These are phyloP conservation scores for Morelia viridis DNA, from an alignment of 2,797 vertebrate species.

Conservation along the genomic window DNA sequence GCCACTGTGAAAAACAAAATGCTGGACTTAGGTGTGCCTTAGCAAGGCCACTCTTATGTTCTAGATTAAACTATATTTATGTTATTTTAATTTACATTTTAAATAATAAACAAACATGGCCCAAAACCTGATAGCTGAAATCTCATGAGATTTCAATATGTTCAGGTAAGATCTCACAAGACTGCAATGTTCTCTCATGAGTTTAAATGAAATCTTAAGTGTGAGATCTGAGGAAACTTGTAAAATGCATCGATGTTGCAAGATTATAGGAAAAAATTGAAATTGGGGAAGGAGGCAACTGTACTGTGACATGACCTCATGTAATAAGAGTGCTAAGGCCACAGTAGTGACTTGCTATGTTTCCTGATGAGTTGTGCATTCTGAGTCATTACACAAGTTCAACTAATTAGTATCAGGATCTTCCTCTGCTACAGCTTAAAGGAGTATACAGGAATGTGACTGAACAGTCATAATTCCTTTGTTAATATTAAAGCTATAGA, in stretches of 20 bases:
- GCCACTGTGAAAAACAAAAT: too few relatives aligned
- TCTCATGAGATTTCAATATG: not conserved
- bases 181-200: not conserved
- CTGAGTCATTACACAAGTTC: not conserved
- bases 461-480: not conserved
- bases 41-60: too few relatives aligned
- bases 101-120: too few relatives aligned
- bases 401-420: not conserved
- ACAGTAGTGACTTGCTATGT: not conserved
- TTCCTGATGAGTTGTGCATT: not conserved
- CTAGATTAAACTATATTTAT: too few relatives aligned
- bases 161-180: not conserved
- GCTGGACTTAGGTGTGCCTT: too few relatives aligned
- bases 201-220: not conserved
- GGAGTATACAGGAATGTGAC: not conserved
- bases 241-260: not conserved
- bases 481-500: conserved; percentile 55
- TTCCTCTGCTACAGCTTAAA: not conserved
- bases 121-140: too few relatives aligned
- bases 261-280: not conserved
- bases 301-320: not conserved
- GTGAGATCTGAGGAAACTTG: not conserved
- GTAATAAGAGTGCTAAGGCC: not conserved
- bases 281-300: not conserved
- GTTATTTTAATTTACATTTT: too few relatives aligned